A percentile compares a stretch with the other conserved stretches of the same genome.
These are phyloP conservation scores for Brachypalpus laphriformis DNA, from an alignment of 2,888 invertebrate genomes.

Conservation along the genomic window DNA sequence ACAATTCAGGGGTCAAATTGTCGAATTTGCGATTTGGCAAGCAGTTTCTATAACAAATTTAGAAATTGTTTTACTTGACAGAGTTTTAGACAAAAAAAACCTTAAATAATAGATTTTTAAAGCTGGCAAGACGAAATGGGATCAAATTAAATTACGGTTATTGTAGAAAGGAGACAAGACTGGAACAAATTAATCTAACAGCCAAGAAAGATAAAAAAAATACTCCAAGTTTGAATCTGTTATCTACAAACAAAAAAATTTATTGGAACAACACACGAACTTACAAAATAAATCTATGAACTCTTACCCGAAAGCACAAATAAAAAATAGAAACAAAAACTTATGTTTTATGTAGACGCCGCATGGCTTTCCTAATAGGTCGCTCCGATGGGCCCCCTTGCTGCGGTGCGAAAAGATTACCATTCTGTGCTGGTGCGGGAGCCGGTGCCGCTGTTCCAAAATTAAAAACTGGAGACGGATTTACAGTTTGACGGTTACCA, in stretches of 20 bases:
- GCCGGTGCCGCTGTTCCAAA: constrained; percentile 34
- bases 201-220: too few species aligned
- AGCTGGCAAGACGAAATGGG: too few species aligned
- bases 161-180: too few species aligned
- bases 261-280: constrained; percentile 25
- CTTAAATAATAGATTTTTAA: too few species aligned
- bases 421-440: constrained; percentile 16
- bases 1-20: too few species aligned
- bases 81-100: too few species aligned
- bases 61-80: too few species aligned
- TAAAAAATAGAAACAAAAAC: neutral
- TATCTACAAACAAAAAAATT: constrained; percentile 36
- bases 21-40: too few species aligned
- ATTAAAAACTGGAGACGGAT: constrained; percentile 45
- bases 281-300: constrained; percentile 24
- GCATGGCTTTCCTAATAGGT: constrained; percentile 46
- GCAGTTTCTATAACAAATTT: too few species aligned
- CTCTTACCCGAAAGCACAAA: constrained; percentile 22
- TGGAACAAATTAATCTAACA: neutral
- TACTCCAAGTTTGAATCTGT: neutral
- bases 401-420: constrained; percentile 33
- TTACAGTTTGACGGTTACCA: constrained; percentile 21
- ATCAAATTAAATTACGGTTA: too few species aligned
- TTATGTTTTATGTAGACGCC: constrained; percentile 62
- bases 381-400: constrained; percentile 12